phyloP scores from a whole-genome alignment of 2,888 invertebrate genomes.

The Pecten maximus region DNA sequence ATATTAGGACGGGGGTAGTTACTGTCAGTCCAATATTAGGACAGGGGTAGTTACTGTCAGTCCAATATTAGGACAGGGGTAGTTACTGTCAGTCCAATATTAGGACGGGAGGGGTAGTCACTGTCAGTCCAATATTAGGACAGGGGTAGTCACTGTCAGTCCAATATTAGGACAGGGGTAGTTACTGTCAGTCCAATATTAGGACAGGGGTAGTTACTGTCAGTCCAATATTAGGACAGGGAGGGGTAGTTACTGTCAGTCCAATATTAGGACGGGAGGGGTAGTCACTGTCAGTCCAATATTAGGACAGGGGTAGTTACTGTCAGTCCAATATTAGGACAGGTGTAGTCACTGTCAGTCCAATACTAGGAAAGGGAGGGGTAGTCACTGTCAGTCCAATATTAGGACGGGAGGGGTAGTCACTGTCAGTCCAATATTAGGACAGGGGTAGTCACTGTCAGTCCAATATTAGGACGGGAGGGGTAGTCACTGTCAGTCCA shows the following conservation, averaged over 20 bases:
- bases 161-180: not conserved
- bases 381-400: not conserved
- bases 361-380: not conserved
- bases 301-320: not conserved
- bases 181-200: not conserved
- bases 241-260: not conserved
- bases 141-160: not conserved
- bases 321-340: not conserved
- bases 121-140: not conserved
- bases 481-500: not conserved
- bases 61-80: not conserved
- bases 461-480: not conserved
- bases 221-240: not conserved
- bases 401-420: not conserved
- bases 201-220: not conserved
- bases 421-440: not conserved
- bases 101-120: not conserved
- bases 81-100: not conserved
- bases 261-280: not conserved
- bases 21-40: not conserved
- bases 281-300: not conserved
- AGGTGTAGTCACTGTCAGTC: not conserved
- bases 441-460: not conserved
- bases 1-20: not conserved
- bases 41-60: not conserved